Conservation (phyloP, 2,797 vertebrate species). For the Scleropages formosus region DNA sequence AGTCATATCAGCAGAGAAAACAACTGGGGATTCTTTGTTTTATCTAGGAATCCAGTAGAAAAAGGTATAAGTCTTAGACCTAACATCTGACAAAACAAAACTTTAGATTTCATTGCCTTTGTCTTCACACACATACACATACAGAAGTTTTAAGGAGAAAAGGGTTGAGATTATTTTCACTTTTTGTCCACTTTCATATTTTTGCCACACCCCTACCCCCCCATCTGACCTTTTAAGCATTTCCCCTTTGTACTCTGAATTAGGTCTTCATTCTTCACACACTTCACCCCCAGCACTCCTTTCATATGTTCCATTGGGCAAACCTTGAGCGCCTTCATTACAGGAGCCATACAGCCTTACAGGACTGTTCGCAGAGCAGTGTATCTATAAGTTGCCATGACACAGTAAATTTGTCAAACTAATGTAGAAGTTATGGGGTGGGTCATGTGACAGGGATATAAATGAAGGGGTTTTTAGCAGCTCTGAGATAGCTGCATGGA, state of each 20-base stretch:
- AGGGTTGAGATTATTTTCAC: conserved; percentile 19
- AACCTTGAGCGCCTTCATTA: conserved; percentile 52
- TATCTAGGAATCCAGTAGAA: neutral
- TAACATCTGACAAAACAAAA: too few relatives aligned
- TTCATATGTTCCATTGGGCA: neutral
- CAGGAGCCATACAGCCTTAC: conserved; percentile 43
- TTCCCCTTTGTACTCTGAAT: neutral
- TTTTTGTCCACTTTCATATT: conserved; percentile 31
- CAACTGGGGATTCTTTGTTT: neutral
- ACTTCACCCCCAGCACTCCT: neutral
- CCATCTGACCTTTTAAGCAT: conserved; percentile 6
- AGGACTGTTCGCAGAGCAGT: conserved; percentile 46
- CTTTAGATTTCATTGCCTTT: too few relatives aligned
- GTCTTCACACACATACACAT: too few relatives aligned
- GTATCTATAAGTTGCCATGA: conserved; percentile 56
- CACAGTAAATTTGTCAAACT: conserved; percentile 62
- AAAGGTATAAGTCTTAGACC: too few relatives aligned
- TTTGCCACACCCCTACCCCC: too few relatives aligned
- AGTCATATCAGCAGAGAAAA: neutral
- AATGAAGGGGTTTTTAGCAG: conserved; percentile 42
- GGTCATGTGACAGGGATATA: conserved; percentile 58
- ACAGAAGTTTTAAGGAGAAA: neutral
- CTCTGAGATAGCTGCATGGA: neutral
- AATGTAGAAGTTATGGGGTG: conserved; percentile 68
- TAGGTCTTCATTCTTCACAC: neutral